A percentile compares a stretch with the other conserved stretches of the same genome.
phyloP scores from a whole-genome alignment of 2,113 vertebrate genomes.

The Octodon degus region DNA sequence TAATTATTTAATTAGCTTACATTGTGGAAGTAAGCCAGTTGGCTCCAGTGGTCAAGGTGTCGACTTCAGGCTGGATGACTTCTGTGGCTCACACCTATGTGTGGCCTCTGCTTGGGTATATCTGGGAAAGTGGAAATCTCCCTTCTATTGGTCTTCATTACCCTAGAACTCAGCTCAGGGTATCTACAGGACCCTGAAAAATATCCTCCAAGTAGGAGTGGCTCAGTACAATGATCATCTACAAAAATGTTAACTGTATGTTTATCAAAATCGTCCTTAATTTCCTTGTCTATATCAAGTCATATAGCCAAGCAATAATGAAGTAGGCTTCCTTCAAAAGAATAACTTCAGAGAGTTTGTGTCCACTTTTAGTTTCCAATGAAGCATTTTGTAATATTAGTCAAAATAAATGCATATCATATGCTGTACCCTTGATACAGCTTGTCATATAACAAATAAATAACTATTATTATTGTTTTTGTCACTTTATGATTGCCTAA shows the following conservation, averaged over 20 bases:
- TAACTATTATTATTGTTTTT: background rate
- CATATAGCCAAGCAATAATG: background rate
- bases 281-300: background rate
- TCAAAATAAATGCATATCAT: background rate
- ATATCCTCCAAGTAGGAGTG: background rate
- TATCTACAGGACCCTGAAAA: background rate
- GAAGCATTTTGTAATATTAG: background rate
- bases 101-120: accelerated
- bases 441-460: background rate
- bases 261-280: background rate
- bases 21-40: background rate
- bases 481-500: background rate
- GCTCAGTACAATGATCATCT: background rate
- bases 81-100: background rate
- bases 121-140: background rate
- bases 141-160: background rate
- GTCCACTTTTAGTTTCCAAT: background rate
- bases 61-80: background rate
- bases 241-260: background rate
- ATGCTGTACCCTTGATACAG: background rate
- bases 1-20: background rate
- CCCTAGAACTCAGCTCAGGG: background rate
- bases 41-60: background rate
- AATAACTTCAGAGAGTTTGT: background rate
- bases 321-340: background rate